Base-by-base conservation (phyloP, 2,888 invertebrate genomes). In the Lithosia quadra region DNA sequence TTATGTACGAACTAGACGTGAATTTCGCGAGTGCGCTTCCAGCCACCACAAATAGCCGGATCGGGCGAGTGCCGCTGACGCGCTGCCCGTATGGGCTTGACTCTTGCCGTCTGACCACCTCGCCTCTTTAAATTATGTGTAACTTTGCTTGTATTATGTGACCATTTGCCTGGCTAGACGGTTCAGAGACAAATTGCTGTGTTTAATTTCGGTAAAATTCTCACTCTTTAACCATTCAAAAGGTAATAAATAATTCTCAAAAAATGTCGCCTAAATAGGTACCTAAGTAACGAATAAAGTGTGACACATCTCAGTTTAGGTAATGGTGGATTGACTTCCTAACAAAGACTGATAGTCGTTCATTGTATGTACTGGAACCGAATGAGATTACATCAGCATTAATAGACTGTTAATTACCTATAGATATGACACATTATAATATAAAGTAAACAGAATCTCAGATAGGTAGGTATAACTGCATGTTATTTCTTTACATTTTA, bases 1-100 rank as follows among this genome's bases (percentile, higher is more conserved):
- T 84, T 83, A 77, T 77, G 80, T 80, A 78, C 80, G 73, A 79
- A 77, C 78, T 80, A 79, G 77, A 81, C 82, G 83, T 83, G 74
- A 84, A 84, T 83, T 86, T 87, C 78, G 86, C 85, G 80, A 84
- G 81, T 87, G 81, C 78, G 82, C 79, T 82, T 77, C 80, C 79
- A 80, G 75, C 79, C 73, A 82, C 84, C 80, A 77, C 85, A 91
- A 91, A 91, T 91, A 90, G 87, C 87, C 75, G 77, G 82, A 78
- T 78, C 80, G 79, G 78, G 80, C 73, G 79, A 76, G 72, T 72
- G 72, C 70, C 9, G 72, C 69, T 71, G 68, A 75, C 68, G 69
- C 8, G 72, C 69, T 71, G 69, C 76, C 68, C 72, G 74, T 74
- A 22, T 66, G 63, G 71, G 66, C 67, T 69, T 70, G 72, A 68